These are phyloP conservation scores for Leucosticte australis DNA, from an alignment of 2,113 vertebrate genomes.

Conservation along the genomic window DNA sequence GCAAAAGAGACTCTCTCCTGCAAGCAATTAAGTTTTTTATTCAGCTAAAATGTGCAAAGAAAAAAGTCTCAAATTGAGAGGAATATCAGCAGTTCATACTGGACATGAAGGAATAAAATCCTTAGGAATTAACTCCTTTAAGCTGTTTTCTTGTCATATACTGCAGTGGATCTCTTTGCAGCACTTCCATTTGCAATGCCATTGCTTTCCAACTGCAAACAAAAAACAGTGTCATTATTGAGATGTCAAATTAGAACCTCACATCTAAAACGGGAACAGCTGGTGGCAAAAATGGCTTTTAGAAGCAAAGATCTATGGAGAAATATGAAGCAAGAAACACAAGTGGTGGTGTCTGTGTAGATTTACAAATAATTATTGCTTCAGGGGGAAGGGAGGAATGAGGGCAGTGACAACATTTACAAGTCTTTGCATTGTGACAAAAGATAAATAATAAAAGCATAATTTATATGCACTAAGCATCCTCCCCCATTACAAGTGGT, in stretches of 20 bases:
- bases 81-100: conserved; percentile 46
- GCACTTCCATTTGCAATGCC: conserved; percentile 56
- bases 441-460: background rate
- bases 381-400: rapidly evolving
- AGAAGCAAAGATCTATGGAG: too few species aligned
- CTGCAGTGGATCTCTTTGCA: conserved; percentile 49
- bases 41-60: conserved; percentile 46
- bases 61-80: conserved; percentile 23
- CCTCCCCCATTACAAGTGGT: rapidly evolving
- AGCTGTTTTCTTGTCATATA: conserved; percentile 81
- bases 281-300: background rate
- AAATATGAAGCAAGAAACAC: background rate
- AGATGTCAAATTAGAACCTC: background rate
- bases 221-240: background rate
- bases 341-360: background rate
- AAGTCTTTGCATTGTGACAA: background rate
- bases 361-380: background rate
- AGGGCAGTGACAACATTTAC: background rate
- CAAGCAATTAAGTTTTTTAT: background rate
- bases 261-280: background rate
- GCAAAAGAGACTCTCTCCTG: background rate
- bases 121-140: conserved; percentile 35
- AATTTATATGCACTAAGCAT: background rate
- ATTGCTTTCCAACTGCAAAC: conserved; percentile 69
- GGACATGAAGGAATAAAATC: background rate